Conservation (phyloP, 2,888 invertebrate species). For the Ryuthela nishihirai region DNA sequence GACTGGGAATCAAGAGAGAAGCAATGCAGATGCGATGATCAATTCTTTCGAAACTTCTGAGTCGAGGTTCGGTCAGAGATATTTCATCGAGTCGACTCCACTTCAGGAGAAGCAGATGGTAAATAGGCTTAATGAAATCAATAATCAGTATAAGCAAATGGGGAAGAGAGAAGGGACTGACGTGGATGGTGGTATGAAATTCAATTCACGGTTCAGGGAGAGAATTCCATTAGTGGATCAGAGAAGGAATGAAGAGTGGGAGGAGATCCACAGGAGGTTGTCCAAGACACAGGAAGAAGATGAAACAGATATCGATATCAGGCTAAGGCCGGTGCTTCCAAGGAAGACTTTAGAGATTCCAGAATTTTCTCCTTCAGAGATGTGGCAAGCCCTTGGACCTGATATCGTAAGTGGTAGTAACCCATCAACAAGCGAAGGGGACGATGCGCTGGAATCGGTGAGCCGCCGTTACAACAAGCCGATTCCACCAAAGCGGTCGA, state of each 20-base stretch:
- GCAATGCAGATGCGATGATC: no score
- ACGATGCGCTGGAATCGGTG: constrained; percentile 12
- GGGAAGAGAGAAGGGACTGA: no score
- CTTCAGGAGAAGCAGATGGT: no score
- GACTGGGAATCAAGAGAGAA: no score
- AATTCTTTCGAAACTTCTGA: no score
- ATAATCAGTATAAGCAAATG: no score
- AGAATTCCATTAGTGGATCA: background rate
- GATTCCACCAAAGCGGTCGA: no score
- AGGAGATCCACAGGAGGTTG: constrained; percentile 9
- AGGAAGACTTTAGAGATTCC: constrained; percentile 19
- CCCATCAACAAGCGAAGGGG: constrained; percentile 22
- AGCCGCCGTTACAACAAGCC: background rate
- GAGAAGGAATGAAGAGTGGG: constrained; percentile 13
- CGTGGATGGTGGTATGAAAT: background rate
- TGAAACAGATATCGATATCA: constrained; percentile 25
- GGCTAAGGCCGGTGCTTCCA: constrained; percentile 24
- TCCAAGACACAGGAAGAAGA: constrained; percentile 10
- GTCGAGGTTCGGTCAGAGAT: no score
- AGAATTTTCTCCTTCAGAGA: constrained; percentile 27
- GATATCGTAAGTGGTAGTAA: constrained; percentile 19
- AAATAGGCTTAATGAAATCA: no score
- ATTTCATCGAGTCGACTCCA: no score
- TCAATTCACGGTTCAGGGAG: background rate
- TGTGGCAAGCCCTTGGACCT: constrained; percentile 27